Base-by-base conservation (phyloP, 2,113 vertebrate genomes). In the Naja naja region DNA sequence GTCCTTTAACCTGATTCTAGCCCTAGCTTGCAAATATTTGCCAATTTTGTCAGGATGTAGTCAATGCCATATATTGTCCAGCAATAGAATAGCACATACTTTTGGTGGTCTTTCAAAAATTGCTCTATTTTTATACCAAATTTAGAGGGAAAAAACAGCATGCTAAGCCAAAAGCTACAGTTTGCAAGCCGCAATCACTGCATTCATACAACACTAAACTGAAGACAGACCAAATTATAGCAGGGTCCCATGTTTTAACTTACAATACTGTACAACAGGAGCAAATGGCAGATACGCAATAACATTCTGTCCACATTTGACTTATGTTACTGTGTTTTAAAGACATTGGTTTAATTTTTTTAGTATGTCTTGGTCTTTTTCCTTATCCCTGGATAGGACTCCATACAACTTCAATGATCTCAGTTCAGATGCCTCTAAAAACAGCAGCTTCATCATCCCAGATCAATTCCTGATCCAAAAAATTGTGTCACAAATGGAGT, bases 401-500 rank as follows among this genome's bases (percentile, higher is more conserved):
- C 95, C 94, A 25, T 43, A 94, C 0, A 54, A 96, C 0, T 2
- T 47, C 30, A 96, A 87, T 0, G 85, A 94, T 25, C 85, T 95
- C 64, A 96, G 97, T 45, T 86, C 96, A 0, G 95, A 95, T 0
- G 94, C 93, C 3, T 94, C 91, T 64, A 96, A 95, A 25, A 91
- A 94, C 14, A 54, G 25, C 2, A 47, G 14, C 34, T 89, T 16
- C 96, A 89, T 92, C 16, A 45, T 92, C 7, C 97, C 97, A 0
- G 96, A 97, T 89, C 87, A 89, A 0, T 96, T 97, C 85, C 95
- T 98, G 52, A 60, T 96, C 4, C 89, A 14, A 47, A 97, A 95
- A 93, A 98, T 98, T 0, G 95, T 97, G n/a, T 93, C 96, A 0
- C 98, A 98, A 95, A 96, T 98, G 89, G 98, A 98, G 55, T 97